phyloP scores from a whole-genome alignment of 2,113 vertebrate genomes.

The Spheniscus mendiculus region DNA sequence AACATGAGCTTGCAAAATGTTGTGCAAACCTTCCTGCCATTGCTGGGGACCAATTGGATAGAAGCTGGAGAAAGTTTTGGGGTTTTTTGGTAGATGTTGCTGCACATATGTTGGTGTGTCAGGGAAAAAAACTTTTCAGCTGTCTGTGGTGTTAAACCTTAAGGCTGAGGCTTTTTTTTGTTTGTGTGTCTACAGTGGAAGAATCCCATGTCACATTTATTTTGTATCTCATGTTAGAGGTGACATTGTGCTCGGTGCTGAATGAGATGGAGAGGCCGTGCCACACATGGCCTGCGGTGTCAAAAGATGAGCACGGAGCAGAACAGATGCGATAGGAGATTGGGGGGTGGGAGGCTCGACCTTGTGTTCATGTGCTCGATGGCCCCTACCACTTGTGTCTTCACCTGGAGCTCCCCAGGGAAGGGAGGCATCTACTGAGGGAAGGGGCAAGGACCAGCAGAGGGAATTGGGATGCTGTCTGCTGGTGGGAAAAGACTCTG shows the following conservation, averaged over 20 bases:
- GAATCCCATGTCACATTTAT: background rate
- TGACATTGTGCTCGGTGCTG: background rate
- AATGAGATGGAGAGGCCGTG: background rate
- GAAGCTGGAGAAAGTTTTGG: background rate
- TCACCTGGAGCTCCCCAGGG: background rate
- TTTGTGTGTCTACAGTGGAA: background rate
- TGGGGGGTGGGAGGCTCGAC: accelerated
- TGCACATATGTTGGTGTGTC: background rate
- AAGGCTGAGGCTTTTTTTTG: background rate
- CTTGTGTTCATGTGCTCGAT: background rate
- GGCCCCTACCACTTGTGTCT: background rate
- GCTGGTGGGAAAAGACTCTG: background rate
- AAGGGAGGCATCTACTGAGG: background rate
- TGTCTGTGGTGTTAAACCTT: background rate
- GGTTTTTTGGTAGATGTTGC: background rate
- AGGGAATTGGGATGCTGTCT: background rate
- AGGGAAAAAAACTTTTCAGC: background rate
- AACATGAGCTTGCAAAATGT: background rate
- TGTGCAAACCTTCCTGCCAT: background rate
- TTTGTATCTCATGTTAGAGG: background rate
- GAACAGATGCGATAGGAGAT: background rate
- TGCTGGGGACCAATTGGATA: background rate
- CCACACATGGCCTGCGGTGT: accelerated
- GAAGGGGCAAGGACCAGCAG: background rate
- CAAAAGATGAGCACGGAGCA: background rate